These are phyloP conservation scores for Pogonomyrmex californicus DNA, from an alignment of 1,140 invertebrate genomes.

Conservation along the genomic window DNA sequence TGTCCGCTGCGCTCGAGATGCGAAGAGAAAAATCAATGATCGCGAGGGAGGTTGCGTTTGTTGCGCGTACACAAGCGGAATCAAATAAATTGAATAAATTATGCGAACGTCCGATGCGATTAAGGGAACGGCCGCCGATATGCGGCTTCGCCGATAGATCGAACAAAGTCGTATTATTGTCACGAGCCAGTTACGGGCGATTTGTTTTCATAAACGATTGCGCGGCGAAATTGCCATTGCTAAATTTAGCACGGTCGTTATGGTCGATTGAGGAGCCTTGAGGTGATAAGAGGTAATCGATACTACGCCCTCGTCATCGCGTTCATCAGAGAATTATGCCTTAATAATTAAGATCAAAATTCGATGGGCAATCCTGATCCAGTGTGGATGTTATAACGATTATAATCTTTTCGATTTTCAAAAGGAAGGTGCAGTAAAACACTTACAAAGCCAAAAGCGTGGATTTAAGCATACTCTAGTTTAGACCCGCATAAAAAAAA, in stretches of 20 bases:
- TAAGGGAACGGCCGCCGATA: constrained; percentile 76
- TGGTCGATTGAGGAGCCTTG: constrained; percentile 14
- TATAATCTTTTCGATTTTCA: not conserved
- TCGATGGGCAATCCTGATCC: not conserved
- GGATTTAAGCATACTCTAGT: not conserved
- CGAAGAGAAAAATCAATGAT: constrained; percentile 36
- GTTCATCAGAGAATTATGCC: not conserved
- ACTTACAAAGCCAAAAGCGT: constrained; percentile 47
- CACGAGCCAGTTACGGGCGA: constrained; percentile 67
- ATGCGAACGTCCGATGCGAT: constrained; percentile 80
- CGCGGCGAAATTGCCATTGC: constrained; percentile 8
- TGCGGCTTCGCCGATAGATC: constrained; percentile 61
- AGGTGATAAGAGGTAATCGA: constrained; percentile 44
- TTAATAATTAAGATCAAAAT: not conserved
- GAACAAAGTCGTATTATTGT: constrained; percentile 71
- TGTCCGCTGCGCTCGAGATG: not conserved
- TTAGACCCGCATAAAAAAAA: not conserved
- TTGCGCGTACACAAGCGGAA: constrained; percentile 72
- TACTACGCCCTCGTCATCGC: not conserved
- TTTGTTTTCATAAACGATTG: constrained; percentile 32
- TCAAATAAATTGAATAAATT: constrained; percentile 77
- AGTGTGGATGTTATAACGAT: not conserved
- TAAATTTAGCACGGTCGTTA: constrained; percentile 35
- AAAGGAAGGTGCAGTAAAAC: constrained; percentile 23
- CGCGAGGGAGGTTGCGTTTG: constrained; percentile 10